Evolutionary conservation across 1,140 invertebrate species (phyloP).

Genomic region (Drosophila gunungcola): DNA sequence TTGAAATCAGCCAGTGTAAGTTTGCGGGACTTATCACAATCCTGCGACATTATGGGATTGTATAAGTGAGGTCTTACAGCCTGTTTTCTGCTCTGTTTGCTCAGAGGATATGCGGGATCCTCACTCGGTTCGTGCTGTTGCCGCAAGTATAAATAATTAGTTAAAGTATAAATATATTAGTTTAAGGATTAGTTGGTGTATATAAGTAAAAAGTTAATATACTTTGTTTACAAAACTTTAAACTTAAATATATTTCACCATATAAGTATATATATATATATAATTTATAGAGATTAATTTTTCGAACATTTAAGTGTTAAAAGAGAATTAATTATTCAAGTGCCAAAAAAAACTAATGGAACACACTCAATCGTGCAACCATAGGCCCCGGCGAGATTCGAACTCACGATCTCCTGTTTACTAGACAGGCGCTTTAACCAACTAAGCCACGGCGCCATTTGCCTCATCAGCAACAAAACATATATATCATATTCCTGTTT

Average conservation of each 20-base stretch:
- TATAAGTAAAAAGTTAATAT: too few relatives aligned
- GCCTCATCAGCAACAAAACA: background rate
- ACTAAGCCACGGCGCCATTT: conserved; percentile 87
- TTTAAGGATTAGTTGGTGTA: too few relatives aligned
- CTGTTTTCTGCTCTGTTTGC: background rate
- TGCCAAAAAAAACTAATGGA: conserved; percentile 78
- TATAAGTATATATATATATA: too few relatives aligned
- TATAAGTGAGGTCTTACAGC: background rate
- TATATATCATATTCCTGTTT: background rate
- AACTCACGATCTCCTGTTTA: conserved; percentile 88
- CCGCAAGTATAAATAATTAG: background rate
- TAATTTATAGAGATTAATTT: too few relatives aligned
- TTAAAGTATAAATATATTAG: too few relatives aligned
- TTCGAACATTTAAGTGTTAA: too few relatives aligned
- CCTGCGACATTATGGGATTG: background rate
- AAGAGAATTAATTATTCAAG: too few relatives aligned
- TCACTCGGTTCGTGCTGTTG: background rate
- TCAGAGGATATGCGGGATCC: background rate
- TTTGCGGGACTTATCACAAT: conserved; percentile 20
- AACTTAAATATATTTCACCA: too few relatives aligned
- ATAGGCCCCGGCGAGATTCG: conserved; percentile 87
- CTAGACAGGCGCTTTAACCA: conserved; percentile 88
- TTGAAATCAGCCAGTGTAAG: conserved; percentile 54
- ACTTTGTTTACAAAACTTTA: too few relatives aligned
- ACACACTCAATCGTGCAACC: conserved; percentile 86